Evolutionary conservation across 2,888 invertebrate genomes (phyloP).

Genomic region (Linnaemya vulpina): DNA sequence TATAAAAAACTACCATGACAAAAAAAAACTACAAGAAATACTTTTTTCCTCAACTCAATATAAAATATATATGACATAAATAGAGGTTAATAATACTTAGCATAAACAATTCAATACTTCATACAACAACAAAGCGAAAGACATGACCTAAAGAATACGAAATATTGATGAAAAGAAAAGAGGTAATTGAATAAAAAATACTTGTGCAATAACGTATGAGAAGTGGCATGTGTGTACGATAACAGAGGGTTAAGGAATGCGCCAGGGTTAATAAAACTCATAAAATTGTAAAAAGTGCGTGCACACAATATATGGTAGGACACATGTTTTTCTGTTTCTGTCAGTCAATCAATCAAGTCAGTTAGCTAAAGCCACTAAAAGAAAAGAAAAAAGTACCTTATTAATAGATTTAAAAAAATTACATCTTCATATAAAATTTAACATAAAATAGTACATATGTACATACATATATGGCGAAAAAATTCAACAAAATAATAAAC

Average conservation of each 20-base stretch:
- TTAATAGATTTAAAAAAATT: conserved; percentile 25
- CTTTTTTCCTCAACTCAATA: conserved; percentile 40
- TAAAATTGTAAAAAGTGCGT: background rate
- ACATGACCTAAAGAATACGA: background rate
- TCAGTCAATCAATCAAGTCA: conserved; percentile 46
- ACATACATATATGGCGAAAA: conserved; percentile 40
- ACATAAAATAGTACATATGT: conserved; percentile 68
- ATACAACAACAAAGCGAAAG: conserved; percentile 2
- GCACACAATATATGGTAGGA: conserved; percentile 26
- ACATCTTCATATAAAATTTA: conserved; percentile 63
- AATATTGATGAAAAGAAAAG: conserved; percentile 6
- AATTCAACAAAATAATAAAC: too few species aligned
- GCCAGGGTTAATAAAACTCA: conserved; percentile 3
- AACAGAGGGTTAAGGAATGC: background rate
- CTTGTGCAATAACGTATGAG: background rate
- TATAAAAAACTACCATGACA: conserved; percentile 42
- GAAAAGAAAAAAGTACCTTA: conserved; percentile 23
- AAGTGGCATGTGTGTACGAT: conserved; percentile 18
- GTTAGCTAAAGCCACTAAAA: conserved; percentile 29
- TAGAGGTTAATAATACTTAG: conserved; percentile 28
- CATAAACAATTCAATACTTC: conserved; percentile 40
- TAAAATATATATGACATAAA: background rate
- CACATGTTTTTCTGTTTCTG: background rate
- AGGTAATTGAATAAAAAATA: background rate
- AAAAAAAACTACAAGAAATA: conserved; percentile 22